Conservation (phyloP, 2,888 invertebrate species). For the Drosophila nr. perissopoda region DNA sequence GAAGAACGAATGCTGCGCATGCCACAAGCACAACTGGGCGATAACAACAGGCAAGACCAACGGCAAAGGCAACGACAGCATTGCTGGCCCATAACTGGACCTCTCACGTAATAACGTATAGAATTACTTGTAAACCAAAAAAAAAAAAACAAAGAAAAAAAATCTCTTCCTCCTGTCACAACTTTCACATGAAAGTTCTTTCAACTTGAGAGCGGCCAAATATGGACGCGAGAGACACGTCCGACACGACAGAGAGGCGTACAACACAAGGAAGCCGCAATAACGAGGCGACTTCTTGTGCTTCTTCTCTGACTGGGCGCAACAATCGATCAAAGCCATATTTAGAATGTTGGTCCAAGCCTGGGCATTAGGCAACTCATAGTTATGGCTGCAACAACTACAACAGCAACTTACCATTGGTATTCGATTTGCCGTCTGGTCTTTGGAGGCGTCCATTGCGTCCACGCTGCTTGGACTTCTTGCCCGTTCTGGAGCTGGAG, state of each 20-base stretch:
- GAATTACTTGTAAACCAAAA: slow-evolving; percentile 66
- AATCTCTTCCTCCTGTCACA: slow-evolving; percentile 78
- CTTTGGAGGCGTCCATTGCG: slow-evolving; percentile 74
- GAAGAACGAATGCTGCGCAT: slow-evolving; percentile 26
- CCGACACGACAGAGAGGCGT: slow-evolving; percentile 51
- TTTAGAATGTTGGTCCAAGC: slow-evolving; percentile 60
- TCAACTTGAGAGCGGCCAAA: slow-evolving; percentile 78
- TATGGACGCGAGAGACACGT: slow-evolving; percentile 67
- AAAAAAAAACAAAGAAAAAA: slow-evolving; percentile 20
- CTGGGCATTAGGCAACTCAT: slow-evolving; percentile 31
- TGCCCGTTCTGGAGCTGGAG: slow-evolving; percentile 34
- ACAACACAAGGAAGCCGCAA: slow-evolving; percentile 47
- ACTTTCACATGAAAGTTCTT: slow-evolving; percentile 82
- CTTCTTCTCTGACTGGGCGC: slow-evolving; percentile 41
- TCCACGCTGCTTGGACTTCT: slow-evolving; percentile 65
- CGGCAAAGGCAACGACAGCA: slow-evolving; percentile 59
- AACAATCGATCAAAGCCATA: slow-evolving; percentile 76
- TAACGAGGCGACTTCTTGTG: slow-evolving; percentile 63
- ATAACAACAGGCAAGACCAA: slow-evolving; percentile 38
- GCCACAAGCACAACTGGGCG: slow-evolving; percentile 38
- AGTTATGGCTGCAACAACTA: slow-evolving; percentile 31
- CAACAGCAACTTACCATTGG: slow-evolving; percentile 59
- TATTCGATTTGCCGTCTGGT: slow-evolving; percentile 56
- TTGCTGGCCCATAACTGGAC: slow-evolving; percentile 78
- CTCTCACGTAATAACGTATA: slow-evolving; percentile 79